These are phyloP conservation scores for Heliconius himera DNA, from an alignment of 1,140 invertebrate genomes.

Conservation along the genomic window DNA sequence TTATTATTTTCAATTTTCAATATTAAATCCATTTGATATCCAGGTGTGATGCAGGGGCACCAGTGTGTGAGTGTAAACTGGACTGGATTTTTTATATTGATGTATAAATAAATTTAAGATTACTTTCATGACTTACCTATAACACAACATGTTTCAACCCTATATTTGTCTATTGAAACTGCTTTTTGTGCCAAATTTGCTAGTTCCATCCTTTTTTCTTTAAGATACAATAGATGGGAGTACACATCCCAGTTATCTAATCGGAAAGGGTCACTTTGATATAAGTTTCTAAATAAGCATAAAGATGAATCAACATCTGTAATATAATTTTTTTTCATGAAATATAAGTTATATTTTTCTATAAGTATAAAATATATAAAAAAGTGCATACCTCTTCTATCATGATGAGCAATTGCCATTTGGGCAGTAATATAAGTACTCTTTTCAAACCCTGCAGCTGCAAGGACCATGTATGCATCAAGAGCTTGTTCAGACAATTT, in stretches of 20 bases:
- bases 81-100: background rate
- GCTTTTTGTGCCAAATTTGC: constrained; percentile 96
- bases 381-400: constrained; percentile 89
- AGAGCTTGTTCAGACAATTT: constrained; percentile 95
- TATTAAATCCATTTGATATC: no score
- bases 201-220: constrained; percentile 95
- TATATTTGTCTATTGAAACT: constrained; percentile 97
- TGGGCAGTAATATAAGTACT: constrained; percentile 96
- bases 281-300: constrained; percentile 90
- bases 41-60: no score
- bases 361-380: background rate
- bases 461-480: constrained; percentile 89
- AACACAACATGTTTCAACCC: constrained; percentile 98
- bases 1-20: no score
- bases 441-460: constrained; percentile 90
- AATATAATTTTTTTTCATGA: constrained; percentile 41
- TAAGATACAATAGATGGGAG: constrained; percentile 97
- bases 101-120: background rate
- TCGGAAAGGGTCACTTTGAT: constrained; percentile 94
- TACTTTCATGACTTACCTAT: constrained; percentile 87
- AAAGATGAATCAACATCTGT: constrained; percentile 95
- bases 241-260: constrained; percentile 98
- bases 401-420: constrained; percentile 95
- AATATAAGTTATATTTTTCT: background rate
- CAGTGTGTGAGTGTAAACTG: no score